These are phyloP conservation scores for Microcaecilia unicolor DNA, from an alignment of 2,797 vertebrate genomes.

Conservation along the genomic window DNA sequence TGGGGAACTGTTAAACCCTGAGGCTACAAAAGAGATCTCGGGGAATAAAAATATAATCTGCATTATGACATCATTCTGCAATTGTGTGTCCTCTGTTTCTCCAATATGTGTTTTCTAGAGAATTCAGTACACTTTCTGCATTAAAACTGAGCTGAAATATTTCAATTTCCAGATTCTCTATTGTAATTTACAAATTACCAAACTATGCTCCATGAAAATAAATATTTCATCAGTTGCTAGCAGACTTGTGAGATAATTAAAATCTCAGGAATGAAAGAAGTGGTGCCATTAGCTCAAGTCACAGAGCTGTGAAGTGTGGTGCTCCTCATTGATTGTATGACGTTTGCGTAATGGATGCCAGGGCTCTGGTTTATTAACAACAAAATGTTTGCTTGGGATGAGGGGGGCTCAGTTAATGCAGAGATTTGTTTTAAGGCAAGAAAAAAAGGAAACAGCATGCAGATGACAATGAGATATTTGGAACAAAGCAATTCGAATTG, in stretches of 20 bases:
- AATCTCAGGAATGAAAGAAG: constrained; percentile 19
- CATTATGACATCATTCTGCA: no score
- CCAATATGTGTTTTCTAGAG: no score
- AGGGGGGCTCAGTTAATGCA: neutral
- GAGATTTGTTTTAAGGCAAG: constrained; percentile 1
- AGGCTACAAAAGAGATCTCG: no score
- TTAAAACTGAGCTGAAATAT: no score
- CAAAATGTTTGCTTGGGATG: neutral
- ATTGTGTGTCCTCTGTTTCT: no score
- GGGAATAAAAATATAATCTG: no score
- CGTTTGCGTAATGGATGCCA: neutral
- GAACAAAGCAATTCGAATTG: neutral
- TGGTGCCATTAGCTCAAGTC: constrained; percentile 3
- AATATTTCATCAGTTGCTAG: constrained; percentile 36
- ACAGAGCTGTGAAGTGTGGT: neutral
- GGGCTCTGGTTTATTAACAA: constrained; percentile 5
- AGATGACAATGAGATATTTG: neutral
- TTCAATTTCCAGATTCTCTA: neutral
- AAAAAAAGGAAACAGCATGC: neutral
- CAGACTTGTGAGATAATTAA: constrained; percentile 41
- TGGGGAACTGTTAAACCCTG: no score
- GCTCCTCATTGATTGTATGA: constrained; percentile 1
- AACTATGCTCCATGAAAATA: constrained; percentile 32
- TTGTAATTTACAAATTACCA: constrained; percentile 29
- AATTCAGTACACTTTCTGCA: no score